Evolutionary conservation across 2,888 invertebrate genomes (phyloP).

Genomic region (Apotomis capreana): DNA sequence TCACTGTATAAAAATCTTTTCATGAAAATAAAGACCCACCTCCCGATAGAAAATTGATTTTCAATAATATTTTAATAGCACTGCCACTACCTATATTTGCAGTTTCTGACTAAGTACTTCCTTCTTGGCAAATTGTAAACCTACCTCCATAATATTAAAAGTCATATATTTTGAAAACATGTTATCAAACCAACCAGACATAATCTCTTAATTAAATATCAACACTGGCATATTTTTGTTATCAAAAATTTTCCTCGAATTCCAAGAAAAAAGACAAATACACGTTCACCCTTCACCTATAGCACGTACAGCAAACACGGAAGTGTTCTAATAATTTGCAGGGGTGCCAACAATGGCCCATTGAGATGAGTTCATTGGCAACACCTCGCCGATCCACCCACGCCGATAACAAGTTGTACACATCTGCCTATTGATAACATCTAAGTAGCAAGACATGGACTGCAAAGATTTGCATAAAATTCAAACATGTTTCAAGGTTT

Average conservation of each 20-base stretch:
- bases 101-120: too few relatives aligned
- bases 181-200: neutral
- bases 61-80: too few relatives aligned
- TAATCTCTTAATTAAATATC: neutral
- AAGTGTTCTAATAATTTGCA: conserved; percentile 68
- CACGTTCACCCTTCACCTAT: conserved; percentile 35
- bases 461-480: conserved; percentile 42
- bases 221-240: conserved; percentile 40
- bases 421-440: conserved; percentile 76
- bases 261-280: conserved; percentile 11
- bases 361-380: conserved; percentile 75
- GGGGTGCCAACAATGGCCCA: conserved; percentile 76
- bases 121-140: too few relatives aligned
- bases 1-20: too few relatives aligned
- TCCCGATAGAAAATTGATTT: too few relatives aligned
- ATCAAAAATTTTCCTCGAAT: neutral
- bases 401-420: conserved; percentile 80
- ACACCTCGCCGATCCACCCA: conserved; percentile 73
- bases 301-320: conserved; percentile 68
- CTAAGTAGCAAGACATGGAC: conserved; percentile 53
- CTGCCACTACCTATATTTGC: too few relatives aligned
- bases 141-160: too few relatives aligned
- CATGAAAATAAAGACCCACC: too few relatives aligned
- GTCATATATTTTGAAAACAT: too few relatives aligned
- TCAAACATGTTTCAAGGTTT: conserved; percentile 38